A percentile compares a stretch with the other conserved stretches of the same genome.
Conservation (phyloP, 2,888 invertebrate genomes). For the Nemotelus nigrinus region DNA sequence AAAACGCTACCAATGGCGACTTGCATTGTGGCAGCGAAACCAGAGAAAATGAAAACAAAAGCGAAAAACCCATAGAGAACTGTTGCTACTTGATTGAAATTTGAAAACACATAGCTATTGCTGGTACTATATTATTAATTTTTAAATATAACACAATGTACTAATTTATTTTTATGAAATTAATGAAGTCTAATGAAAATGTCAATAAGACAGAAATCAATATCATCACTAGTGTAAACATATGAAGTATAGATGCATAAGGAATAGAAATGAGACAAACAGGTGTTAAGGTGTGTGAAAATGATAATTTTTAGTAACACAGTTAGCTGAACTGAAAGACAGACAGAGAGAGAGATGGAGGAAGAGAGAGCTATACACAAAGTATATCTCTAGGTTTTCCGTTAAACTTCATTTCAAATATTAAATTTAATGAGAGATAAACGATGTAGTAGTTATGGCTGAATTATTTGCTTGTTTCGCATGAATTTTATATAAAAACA, state of each 20-base stretch:
- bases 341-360: too few species aligned
- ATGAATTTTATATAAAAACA: constrained; percentile 44
- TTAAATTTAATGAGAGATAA: constrained; percentile 13
- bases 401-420: constrained; percentile 10
- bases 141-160: constrained; percentile 15
- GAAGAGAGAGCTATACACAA: constrained; percentile 6
- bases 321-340: constrained; percentile 6
- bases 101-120: constrained; percentile 27
- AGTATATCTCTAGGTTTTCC: background rate
- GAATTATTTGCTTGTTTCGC: constrained; percentile 13
- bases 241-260: constrained; percentile 7
- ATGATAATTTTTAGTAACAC: constrained; percentile 26
- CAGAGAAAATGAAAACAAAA: background rate
- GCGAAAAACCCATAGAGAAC: constrained; percentile 4
- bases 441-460: background rate
- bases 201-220: background rate
- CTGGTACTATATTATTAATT: constrained; percentile 28
- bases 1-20: too few species aligned
- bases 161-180: constrained; percentile 38
- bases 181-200: constrained; percentile 18
- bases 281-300: constrained; percentile 20
- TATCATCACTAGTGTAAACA: constrained; percentile 24
- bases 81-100: constrained; percentile 35
- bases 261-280: background rate
- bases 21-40: too few species aligned